Base-by-base conservation (phyloP, 1,140 invertebrate genomes). In the Drosophila trapezifrons region DNA sequence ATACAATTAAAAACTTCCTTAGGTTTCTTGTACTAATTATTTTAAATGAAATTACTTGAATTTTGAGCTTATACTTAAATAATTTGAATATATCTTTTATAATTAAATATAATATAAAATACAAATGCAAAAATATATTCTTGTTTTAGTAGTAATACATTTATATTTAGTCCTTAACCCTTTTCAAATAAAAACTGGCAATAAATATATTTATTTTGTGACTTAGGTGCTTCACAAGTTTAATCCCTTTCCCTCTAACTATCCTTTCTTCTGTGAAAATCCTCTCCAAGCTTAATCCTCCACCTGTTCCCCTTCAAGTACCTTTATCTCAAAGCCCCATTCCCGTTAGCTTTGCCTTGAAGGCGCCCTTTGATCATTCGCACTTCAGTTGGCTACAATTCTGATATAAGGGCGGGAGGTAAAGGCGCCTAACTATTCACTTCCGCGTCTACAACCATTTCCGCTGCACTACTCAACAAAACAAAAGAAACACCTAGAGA, bases 401-500 rank as follows among this genome's bases (percentile, higher is more conserved):
- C 13, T 64, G 10, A 18, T 17, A 43, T 22, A 18, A 25, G 38
- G 55, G 62, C 18, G 27, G 51, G 43, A 55, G 64, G 52, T 55
- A 55, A 78, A 82, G 83, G 78, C 82, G 83, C 83, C 83, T 87
- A 86, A 86, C 79, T 79, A 87, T 86, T 82, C 80, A 84, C 84
- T 89, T 89, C 84, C 84, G 84, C 84, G 84, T 89, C 76, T 89
- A 80, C 73, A 89, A 67, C 84, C 77, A 89, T 89, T 89, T 89
- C 84, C 84, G 84, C 45, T 89, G 77, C 80, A 87, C 73, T 75
- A 72, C 47, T 83, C 84, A 78, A 67, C 83, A 82, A 77, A 76
- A 76, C 73, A 62, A 70, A 76, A 47, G 56, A 13, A 42, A 37
- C 35, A 9, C 51, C 67, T 47, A 57, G 65, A 69, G 70, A 63